Conservation (phyloP, 2,888 invertebrate species). For the Morpho helenor region DNA sequence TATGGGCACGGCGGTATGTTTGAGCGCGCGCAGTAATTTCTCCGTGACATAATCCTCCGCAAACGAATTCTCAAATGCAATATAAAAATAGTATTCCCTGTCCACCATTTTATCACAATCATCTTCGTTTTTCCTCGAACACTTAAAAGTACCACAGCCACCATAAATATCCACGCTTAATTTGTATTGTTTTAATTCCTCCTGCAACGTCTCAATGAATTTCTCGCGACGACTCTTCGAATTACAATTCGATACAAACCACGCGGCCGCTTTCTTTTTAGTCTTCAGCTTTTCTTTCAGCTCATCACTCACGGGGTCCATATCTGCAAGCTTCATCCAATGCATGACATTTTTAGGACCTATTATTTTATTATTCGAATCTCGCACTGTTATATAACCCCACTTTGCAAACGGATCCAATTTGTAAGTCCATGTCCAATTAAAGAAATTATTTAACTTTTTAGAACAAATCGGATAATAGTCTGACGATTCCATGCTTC, state of each 20-base stretch:
- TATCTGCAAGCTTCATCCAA: conserved; percentile 44
- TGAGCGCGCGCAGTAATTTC: conserved; percentile 45
- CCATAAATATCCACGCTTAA: conserved; percentile 47
- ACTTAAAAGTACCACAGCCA: conserved; percentile 39
- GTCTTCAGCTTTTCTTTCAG: conserved; percentile 35
- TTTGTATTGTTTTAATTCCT: conserved; percentile 33
- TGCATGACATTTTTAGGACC: conserved; percentile 51
- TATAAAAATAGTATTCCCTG: conserved; percentile 51
- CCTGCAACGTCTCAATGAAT: conserved; percentile 34
- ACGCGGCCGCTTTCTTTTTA: conserved; percentile 48
- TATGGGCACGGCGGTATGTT: conserved; percentile 79
- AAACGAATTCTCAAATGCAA: conserved; percentile 55
- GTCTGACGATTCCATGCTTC: conserved; percentile 51
- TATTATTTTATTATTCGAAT: conserved; percentile 39
- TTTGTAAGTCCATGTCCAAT: conserved; percentile 31
- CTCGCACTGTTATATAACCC: conserved; percentile 54
- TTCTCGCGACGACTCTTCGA: conserved; percentile 35
- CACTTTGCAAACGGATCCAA: conserved; percentile 52
- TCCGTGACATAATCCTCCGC: conserved; percentile 31
- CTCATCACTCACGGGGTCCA: conserved; percentile 38
- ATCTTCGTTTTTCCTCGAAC: conserved; percentile 30
- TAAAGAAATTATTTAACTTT: conserved; percentile 47
- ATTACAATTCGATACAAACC: conserved; percentile 53
- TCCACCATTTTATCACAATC: conserved; percentile 40
- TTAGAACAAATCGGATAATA: conserved; percentile 48